Conservation (phyloP, 2,113 vertebrate species). For the Loxodonta africana region DNA sequence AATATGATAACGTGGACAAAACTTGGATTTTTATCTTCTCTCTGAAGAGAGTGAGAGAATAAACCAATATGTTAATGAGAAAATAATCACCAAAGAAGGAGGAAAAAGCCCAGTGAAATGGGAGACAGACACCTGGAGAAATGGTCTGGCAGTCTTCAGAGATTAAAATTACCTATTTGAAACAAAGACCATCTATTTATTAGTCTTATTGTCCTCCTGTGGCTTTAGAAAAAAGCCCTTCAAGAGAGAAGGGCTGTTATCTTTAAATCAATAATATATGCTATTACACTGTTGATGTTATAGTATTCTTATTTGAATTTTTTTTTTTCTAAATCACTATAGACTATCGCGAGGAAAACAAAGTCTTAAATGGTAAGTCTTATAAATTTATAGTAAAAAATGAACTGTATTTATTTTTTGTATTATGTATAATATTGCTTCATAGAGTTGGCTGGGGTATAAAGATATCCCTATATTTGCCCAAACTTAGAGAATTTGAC, state of each 20-base stretch:
- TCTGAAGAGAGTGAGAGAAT: neutral
- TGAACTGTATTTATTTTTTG: neutral
- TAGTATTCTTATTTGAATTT: constrained; percentile 54
- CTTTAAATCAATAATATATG: constrained; percentile 55
- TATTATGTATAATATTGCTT: neutral
- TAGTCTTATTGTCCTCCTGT: neutral
- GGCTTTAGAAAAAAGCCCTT: neutral
- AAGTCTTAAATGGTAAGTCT: constrained; percentile 89
- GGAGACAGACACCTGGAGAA: neutral
- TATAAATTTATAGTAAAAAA: neutral
- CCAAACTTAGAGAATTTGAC: neutral
- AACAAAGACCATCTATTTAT: neutral
- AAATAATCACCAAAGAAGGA: neutral
- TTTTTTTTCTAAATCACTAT: constrained; percentile 80
- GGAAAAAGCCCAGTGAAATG: neutral
- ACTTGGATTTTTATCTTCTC: neutral
- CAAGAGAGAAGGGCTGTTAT: neutral
- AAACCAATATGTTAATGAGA: neutral
- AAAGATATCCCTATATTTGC: neutral
- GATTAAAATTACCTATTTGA: constrained; percentile 20
- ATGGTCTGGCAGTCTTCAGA: neutral
- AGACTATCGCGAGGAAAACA: constrained; percentile 85
- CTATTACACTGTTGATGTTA: neutral
- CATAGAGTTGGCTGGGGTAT: neutral
- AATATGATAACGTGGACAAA: constrained; percentile 7